Conservation (phyloP, 2,888 invertebrate species). For the Norana najaformis region DNA sequence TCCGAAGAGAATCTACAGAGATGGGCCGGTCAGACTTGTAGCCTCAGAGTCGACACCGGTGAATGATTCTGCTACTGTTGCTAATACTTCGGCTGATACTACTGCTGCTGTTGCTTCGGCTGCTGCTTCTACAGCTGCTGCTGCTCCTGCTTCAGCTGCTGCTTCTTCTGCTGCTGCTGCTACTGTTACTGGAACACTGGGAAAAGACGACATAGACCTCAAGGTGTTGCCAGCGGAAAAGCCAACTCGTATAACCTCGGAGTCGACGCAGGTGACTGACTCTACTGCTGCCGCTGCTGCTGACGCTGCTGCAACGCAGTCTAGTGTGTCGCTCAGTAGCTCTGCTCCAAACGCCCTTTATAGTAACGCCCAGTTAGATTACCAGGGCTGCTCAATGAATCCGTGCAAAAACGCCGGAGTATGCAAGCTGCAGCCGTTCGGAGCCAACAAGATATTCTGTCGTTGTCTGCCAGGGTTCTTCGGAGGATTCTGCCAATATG, state of each 20-base stretch:
- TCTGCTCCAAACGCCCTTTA: background rate
- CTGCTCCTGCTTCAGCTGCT: background rate
- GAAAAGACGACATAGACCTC: background rate
- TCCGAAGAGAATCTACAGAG: background rate
- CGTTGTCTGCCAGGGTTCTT: constrained; percentile 10
- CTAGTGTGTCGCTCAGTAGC: too few relatives aligned
- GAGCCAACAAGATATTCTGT: background rate
- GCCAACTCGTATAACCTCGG: background rate
- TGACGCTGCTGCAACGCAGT: too few relatives aligned
- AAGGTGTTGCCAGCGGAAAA: background rate
- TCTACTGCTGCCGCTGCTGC: too few relatives aligned
- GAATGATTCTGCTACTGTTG: background rate
- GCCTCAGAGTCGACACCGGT: background rate
- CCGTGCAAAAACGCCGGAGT: background rate
- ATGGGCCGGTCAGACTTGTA: background rate
- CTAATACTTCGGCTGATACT: background rate
- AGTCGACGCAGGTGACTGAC: too few relatives aligned
- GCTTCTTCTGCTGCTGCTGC: background rate
- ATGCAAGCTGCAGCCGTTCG: background rate
- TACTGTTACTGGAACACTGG: background rate
- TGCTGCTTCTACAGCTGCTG: background rate
- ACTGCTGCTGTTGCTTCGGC: too few relatives aligned
- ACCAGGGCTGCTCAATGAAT: background rate
- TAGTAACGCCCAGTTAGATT: background rate
- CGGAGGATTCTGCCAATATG: constrained; percentile 18